phyloP scores from a whole-genome alignment of 2,888 invertebrate genomes.

The Adineta ricciae region DNA sequence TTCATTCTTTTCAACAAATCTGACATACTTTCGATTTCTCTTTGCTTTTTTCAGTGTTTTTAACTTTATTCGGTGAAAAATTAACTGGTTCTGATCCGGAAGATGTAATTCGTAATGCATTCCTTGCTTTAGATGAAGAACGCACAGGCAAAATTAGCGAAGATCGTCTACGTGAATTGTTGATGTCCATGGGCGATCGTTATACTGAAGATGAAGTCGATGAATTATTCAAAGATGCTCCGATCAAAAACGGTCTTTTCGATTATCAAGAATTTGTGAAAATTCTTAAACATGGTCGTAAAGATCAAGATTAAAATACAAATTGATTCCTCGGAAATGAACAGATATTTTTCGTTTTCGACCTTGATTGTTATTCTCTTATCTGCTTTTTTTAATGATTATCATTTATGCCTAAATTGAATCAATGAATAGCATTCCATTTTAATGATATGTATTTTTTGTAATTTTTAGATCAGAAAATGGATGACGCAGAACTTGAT shows the following conservation, averaged over 20 bases:
- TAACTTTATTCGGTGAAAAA: constrained; percentile 92
- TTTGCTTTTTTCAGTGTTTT: constrained; percentile 60
- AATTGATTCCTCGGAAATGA: background rate
- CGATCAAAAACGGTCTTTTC: constrained; percentile 79
- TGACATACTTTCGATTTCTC: background rate
- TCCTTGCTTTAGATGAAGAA: constrained; percentile 97
- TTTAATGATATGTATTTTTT: background rate
- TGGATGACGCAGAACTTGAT: background rate
- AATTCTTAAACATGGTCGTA: constrained; percentile 95
- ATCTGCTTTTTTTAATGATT: background rate
- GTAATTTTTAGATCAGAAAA: background rate
- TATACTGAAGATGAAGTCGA: constrained; percentile 80
- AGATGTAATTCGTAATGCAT: constrained; percentile 97
- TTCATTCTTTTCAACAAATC: too few species aligned
- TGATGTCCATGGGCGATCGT: constrained; percentile 93
- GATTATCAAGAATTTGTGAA: constrained; percentile 97
- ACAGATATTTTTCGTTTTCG: background rate
- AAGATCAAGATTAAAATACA: constrained; percentile 78
- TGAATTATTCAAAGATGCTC: constrained; percentile 95
- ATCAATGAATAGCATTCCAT: background rate
- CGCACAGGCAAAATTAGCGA: constrained; percentile 72
- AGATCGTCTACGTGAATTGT: constrained; percentile 80
- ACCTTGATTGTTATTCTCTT: background rate
- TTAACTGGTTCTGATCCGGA: constrained; percentile 97
- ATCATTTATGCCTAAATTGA: background rate